phyloP scores from a whole-genome alignment of 2,888 invertebrate species.

The Acanthopleura granulata region DNA sequence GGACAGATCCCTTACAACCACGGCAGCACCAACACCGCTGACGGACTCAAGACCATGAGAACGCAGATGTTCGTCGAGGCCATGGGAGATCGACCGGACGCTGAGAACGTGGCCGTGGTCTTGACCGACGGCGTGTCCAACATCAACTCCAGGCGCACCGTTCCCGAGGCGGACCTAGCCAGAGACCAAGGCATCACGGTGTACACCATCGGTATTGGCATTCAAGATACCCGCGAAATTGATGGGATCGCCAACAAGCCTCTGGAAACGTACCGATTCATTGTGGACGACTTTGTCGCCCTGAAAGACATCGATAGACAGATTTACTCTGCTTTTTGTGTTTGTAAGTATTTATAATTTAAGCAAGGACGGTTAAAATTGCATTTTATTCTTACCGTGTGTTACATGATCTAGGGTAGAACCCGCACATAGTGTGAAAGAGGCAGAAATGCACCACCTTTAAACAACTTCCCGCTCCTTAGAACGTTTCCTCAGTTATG shows the following conservation, averaged over 20 bases:
- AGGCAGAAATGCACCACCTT: no score
- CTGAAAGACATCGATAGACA: slow-evolving; percentile 35
- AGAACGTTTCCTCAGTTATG: no score
- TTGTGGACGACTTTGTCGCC: slow-evolving; percentile 39
- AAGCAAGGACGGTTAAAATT: no score
- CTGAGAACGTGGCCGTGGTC: slow-evolving; percentile 40
- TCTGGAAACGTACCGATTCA: slow-evolving; percentile 37
- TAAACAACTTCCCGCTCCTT: no score
- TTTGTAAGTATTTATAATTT: slow-evolving; percentile 30
- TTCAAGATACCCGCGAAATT: slow-evolving; percentile 49
- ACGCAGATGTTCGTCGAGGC: slow-evolving; percentile 45
- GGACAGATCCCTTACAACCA: slow-evolving; percentile 41
- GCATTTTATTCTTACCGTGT: no score
- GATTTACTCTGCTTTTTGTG: slow-evolving; percentile 40
- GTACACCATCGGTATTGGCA: slow-evolving; percentile 53
- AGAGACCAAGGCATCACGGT: slow-evolving; percentile 39
- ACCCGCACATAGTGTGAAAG: no score
- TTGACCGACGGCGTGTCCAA: slow-evolving; percentile 50
- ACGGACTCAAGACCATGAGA: slow-evolving; percentile 51
- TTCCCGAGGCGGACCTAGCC: slow-evolving; percentile 37
- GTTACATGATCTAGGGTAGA: no score
- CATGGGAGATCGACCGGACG: slow-evolving; percentile 30
- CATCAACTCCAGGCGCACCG: slow-evolving; percentile 39
- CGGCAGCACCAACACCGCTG: slow-evolving; percentile 63
- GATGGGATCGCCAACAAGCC: slow-evolving; percentile 50